These are phyloP conservation scores for Copsychus sechellarum DNA, from an alignment of 2,113 vertebrate species.

Conservation along the genomic window DNA sequence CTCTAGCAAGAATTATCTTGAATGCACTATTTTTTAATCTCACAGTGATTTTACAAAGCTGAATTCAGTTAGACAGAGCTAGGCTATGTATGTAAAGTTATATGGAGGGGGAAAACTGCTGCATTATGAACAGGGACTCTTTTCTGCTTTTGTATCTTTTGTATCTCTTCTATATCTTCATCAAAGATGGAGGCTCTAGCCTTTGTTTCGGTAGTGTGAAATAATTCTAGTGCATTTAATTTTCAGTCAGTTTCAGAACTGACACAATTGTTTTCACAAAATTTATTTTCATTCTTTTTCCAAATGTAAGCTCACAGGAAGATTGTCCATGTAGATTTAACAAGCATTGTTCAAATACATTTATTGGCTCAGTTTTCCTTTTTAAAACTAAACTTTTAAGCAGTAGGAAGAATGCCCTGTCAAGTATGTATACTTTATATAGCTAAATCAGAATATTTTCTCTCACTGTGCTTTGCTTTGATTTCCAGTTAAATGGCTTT, in stretches of 20 bases:
- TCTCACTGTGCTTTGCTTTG: neutral
- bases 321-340: neutral
- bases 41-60: neutral
- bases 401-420: neutral
- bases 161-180: no score
- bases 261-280: neutral
- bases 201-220: neutral
- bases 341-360: neutral
- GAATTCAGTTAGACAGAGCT: neutral
- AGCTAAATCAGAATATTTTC: neutral
- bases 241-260: neutral
- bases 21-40: neutral
- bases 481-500: neutral
- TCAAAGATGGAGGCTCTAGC: neutral
- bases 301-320: neutral
- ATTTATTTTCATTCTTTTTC: neutral
- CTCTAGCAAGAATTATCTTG: neutral
- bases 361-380: neutral
- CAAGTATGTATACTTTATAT: neutral
- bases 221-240: neutral
- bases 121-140: neutral
- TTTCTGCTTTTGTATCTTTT: neutral
- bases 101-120: neutral
- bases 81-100: neutral
- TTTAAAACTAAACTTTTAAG: neutral